Evolutionary conservation across 53 echinoderm and acorn worm species (phyloP).

Genomic region (Crossaster papposus): DNA sequence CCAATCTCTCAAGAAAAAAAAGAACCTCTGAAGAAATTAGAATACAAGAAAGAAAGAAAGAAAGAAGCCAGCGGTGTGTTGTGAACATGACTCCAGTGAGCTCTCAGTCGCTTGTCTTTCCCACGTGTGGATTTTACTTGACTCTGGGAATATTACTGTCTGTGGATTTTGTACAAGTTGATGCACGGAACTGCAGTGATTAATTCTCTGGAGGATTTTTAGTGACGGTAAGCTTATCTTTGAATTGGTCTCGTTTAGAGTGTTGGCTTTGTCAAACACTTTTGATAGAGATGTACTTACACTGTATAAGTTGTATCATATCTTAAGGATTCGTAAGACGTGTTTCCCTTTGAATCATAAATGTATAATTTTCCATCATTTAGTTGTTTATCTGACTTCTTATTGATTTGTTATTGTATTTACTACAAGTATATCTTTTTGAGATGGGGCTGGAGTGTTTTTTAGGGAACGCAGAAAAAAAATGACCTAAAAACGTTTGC

Average conservation of each 20-base stretch:
- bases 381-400: not conserved
- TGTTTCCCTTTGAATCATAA: not conserved
- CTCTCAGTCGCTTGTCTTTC: not conserved
- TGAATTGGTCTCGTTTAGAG: not conserved
- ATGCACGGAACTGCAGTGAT: not conserved
- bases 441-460: not conserved
- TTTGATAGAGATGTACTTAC: constrained; percentile 12
- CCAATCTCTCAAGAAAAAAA: not conserved
- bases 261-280: constrained; percentile 7
- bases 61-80: not conserved
- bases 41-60: not conserved
- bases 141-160: not conserved
- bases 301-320: not conserved
- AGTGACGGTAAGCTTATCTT: constrained; percentile 1
- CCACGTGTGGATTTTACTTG: not conserved
- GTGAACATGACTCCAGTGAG: constrained; percentile 10
- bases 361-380: no score
- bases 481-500: no score
- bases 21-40: not conserved
- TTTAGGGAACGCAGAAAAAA: no score
- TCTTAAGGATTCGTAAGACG: not conserved
- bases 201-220: not conserved
- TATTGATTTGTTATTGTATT: not conserved
- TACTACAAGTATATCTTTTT: not conserved
- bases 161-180: constrained; percentile 2